Base-by-base conservation (phyloP, 1,140 invertebrate genomes). In the Diorhabda sublineata region DNA sequence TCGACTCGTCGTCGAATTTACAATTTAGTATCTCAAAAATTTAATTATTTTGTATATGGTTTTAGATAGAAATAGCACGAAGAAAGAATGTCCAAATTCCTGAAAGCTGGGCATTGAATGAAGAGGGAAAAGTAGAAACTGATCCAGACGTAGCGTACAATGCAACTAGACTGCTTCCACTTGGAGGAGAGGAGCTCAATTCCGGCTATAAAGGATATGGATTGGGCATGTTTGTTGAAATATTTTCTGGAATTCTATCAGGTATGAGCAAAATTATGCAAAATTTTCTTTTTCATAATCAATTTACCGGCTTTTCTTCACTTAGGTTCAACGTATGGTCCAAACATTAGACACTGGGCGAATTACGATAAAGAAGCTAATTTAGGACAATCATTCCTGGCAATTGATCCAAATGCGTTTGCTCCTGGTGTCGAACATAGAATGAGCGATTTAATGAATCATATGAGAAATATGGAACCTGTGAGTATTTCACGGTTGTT, bases 141-240 rank as follows among this genome's bases (percentile, higher is more conserved):
- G 83, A 94, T 75, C 82, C 92, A 0, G 74, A 83, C 3, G 78
- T 87, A 72, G 93, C 92, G 0, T 86, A 87, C 64, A 78, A 87
- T 11, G 86, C 85, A 2, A 84, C 82, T 0, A 88, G 88, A 66
- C 80, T 98, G n/a, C 86, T 94, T 85, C 95, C 95, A 0, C 78
- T 98, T 0, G 96, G 96, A 3, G 95, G 95, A 2, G 71, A 82
- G 0, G 95, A 97, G 79, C 75, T 82, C 0, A 70, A 70, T 56
- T 71, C 70, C 3, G 94, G 95, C 2, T 97, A 97, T 80, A 98
- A 98, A 81, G 96, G 96, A 1, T 97, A 89, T 73, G 96, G 96
- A 0, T 77, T 98, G 3, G 89, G 87, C 0, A 85, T 93, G 68
- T 88, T 98, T 87, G 94, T 97, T 0, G 96, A 98, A 78, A 81